Conservation (phyloP, 2,888 invertebrate genomes). For the Rhogogaster chlorosoma region DNA sequence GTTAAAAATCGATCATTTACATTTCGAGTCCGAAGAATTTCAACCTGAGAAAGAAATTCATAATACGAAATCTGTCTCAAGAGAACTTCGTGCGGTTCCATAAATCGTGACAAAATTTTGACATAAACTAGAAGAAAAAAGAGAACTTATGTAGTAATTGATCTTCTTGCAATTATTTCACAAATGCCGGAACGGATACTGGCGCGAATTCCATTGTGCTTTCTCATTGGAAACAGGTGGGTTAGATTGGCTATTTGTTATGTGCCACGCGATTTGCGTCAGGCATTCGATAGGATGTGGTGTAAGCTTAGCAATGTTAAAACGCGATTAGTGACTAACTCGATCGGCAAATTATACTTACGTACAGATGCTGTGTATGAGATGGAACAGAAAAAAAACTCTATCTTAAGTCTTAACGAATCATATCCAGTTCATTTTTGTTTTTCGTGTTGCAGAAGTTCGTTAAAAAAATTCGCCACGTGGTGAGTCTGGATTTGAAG, state of each 20-base stretch:
- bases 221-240: constrained; percentile 31
- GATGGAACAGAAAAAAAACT: background rate
- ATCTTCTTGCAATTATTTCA: background rate
- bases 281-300: constrained; percentile 17
- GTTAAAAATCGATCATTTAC: background rate
- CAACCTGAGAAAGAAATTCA: background rate
- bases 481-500: background rate
- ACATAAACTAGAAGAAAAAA: background rate
- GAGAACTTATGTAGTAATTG: background rate
- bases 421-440: background rate
- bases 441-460: background rate
- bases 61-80: background rate
- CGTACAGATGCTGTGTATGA: background rate
- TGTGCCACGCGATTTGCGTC: constrained; percentile 19
- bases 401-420: background rate
- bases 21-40: background rate
- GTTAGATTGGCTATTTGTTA: constrained; percentile 22
- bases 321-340: constrained; percentile 20
- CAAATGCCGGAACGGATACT: background rate
- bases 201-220: background rate
- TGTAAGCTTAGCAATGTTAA: background rate
- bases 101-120: background rate
- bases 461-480: background rate
- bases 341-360: background rate
- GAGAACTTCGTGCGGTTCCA: background rate